A percentile compares a stretch with the other conserved stretches of the same genome.
phyloP scores from a whole-genome alignment of 1,140 invertebrate species.

The Seison nebaliae region DNA sequence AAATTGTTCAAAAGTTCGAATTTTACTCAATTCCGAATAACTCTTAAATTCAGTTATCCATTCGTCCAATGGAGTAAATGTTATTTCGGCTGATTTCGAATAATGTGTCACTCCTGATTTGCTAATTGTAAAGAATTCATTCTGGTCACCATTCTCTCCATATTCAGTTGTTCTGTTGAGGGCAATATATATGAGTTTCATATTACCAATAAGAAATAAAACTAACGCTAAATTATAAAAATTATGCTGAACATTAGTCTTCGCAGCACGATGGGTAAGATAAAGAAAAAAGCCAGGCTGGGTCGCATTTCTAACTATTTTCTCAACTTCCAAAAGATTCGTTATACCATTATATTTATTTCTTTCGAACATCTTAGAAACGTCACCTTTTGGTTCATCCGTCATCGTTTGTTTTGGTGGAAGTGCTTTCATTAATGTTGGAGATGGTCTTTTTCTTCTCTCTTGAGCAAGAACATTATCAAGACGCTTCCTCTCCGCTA shows the following conservation, averaged over 20 bases:
- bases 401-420: background rate
- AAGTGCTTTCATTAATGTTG: background rate
- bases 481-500: too few species aligned
- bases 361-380: too few species aligned
- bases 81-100: conserved; percentile 6
- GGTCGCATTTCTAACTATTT: background rate
- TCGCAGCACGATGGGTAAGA: conserved; percentile 8
- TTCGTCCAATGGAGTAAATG: conserved; percentile 3
- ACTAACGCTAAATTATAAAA: conserved; percentile 13
- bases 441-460: background rate
- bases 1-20: conserved; percentile 24
- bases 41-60: conserved; percentile 7
- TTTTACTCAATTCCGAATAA: conserved; percentile 1
- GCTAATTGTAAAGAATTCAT: conserved; percentile 13
- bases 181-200: background rate
- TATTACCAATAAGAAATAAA: background rate
- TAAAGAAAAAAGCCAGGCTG: conserved; percentile 11
- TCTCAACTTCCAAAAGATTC: too few species aligned
- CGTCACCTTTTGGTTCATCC: background rate
- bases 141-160: conserved; percentile 6
- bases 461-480: background rate
- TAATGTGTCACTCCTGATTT: conserved; percentile 7
- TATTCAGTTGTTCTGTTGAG: conserved; percentile 1
- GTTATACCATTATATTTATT: too few species aligned
- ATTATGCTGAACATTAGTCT: conserved; percentile 8